These are phyloP conservation scores for Himalopsyche kuldschensis DNA, from an alignment of 2,888 invertebrate species.

Conservation along the genomic window DNA sequence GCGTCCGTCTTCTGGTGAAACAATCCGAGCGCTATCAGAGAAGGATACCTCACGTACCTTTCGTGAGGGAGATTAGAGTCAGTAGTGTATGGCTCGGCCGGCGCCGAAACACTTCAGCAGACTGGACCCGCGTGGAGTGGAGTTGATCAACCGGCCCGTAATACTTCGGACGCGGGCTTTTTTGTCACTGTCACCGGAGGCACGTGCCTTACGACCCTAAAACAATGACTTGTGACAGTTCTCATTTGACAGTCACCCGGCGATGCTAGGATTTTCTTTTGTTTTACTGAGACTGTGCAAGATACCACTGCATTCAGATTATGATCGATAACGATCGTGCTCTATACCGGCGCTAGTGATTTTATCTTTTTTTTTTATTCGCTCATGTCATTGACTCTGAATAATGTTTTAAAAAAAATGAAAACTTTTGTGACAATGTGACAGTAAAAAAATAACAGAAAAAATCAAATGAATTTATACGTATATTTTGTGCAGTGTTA, in stretches of 20 bases:
- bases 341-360: background rate
- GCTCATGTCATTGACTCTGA: background rate
- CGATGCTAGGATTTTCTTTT: background rate
- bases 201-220: background rate
- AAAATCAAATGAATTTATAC: no score
- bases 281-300: background rate
- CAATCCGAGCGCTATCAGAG: background rate
- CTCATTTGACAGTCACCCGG: background rate
- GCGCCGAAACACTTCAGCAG: background rate
- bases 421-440: no score
- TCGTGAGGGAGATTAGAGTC: background rate
- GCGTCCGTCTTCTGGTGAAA: background rate
- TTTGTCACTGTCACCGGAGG: background rate
- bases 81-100: background rate
- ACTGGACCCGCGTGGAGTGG: background rate
- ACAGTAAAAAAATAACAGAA: no score
- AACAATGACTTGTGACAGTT: background rate
- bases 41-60: background rate
- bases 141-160: background rate
- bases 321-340: background rate
- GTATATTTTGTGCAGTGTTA: no score
- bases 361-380: background rate
- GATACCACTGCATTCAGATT: background rate
- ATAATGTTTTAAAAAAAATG: no score
- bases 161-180: background rate